phyloP scores from a whole-genome alignment of 2,888 invertebrate genomes.

The Leptopterna dolabrata region DNA sequence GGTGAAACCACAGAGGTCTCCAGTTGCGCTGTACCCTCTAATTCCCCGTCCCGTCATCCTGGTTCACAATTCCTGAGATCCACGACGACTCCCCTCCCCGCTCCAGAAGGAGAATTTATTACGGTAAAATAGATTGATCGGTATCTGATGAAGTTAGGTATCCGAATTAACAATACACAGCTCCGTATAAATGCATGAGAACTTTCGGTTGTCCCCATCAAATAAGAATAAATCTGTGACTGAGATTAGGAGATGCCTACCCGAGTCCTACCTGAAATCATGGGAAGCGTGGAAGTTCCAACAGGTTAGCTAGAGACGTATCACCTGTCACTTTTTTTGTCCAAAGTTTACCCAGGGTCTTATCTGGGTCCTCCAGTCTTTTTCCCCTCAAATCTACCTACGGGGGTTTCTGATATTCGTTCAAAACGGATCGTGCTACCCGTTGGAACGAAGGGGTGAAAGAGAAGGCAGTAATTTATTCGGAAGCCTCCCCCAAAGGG shows the following conservation, averaged over 20 bases:
- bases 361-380: background rate
- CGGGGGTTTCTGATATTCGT: background rate
- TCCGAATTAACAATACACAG: background rate
- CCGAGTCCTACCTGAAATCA: constrained; percentile 14
- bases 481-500: background rate
- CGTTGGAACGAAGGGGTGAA: background rate
- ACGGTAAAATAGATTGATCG: background rate
- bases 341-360: background rate
- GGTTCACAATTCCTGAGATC: background rate
- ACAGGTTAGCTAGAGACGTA: constrained; percentile 12
- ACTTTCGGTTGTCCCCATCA: background rate
- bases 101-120: background rate
- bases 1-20: background rate
- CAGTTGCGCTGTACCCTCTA: background rate
- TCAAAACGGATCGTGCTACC: background rate
- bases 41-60: background rate
- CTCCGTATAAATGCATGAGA: background rate
- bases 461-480: constrained; percentile 10
- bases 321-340: constrained; percentile 33
- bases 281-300: background rate
- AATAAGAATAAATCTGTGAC: constrained; percentile 18
- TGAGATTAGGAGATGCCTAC: background rate
- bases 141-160: background rate
- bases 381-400: background rate
- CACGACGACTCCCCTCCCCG: too few species aligned